A percentile compares a stretch with the other conserved stretches of the same genome.
phyloP scores from a whole-genome alignment of 2,797 vertebrate genomes.

The Monodelphis domestica region DNA sequence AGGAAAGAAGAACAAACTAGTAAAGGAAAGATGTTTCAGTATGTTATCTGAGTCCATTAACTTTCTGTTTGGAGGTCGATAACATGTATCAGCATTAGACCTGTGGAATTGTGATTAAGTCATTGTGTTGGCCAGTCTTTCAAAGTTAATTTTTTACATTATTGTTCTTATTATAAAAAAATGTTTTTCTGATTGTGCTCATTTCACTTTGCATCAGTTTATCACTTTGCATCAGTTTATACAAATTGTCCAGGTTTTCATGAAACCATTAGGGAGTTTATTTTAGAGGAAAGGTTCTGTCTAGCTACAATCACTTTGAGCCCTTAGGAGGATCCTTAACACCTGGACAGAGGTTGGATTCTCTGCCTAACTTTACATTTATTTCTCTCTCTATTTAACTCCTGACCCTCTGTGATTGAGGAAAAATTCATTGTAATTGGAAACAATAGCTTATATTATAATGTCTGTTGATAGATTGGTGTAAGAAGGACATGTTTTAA shows the following conservation, averaged over 20 bases:
- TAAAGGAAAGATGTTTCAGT: not conserved
- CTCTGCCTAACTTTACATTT: not conserved
- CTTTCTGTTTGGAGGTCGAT: too few relatives aligned
- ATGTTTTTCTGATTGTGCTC: too few relatives aligned
- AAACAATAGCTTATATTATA: too few relatives aligned
- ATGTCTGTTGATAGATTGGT: not conserved
- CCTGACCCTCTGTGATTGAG: not conserved
- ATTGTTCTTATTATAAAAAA: too few relatives aligned
- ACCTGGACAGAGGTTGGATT: not conserved
- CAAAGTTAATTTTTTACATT: not conserved
- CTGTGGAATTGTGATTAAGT: too few relatives aligned
- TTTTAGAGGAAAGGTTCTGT: not conserved
- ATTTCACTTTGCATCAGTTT: too few relatives aligned
- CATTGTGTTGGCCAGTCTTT: not conserved
- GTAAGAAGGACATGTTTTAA: not conserved
- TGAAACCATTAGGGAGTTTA: not conserved
- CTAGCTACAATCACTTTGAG: not conserved
- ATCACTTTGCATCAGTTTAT: not conserved
- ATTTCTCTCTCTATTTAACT: not conserved
- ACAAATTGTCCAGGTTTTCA: not conserved
- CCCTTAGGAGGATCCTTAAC: not conserved
- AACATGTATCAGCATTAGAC: too few relatives aligned
- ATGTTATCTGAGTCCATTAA: not conserved
- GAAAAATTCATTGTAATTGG: not conserved
- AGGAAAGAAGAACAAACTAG: not conserved